Base-by-base conservation (phyloP, 1,140 invertebrate genomes). In the Drosophila fuyamai region DNA sequence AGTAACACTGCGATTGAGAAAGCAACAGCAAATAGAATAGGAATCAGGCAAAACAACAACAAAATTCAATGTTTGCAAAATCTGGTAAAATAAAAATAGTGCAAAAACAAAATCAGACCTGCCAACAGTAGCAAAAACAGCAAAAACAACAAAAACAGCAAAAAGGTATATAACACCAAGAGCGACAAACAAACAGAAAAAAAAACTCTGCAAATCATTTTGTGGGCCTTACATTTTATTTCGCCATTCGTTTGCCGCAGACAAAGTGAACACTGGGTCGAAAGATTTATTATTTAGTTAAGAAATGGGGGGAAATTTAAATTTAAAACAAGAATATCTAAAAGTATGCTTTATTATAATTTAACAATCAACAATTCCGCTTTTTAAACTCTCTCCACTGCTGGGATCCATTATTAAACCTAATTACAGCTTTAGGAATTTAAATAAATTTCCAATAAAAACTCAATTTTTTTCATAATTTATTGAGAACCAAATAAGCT, bases 1-100 rank as follows among this genome's bases (percentile, higher is more conserved):
- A 86, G 81, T 61, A 59, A 53, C 51, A 54, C 18, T 81, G 57
- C 81, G 81, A 88, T 88, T 88, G 83, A 82, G 79, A 88, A 44
- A 55, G 65, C 77, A 73, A 82, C 79, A 75, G 76, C 67, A 56
- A 76, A 65, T 76, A 66, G 46, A 66, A 76, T 76, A 66, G 54
- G 12, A 76, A 63, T 76, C 59, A 76, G 38, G 27, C 50, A 47
- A 29, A 23, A 29, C 46, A 65, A 75, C 38, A 56, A 58, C 44
- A 76, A 76, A 55, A 35, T 32, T 62, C 27, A 18, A 32, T 62
- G 60, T 12, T 59, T 29, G 62, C 44, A 51, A 14, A 77, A 73
- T 67, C 73, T 41, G 27, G 29, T 62, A 53, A 60, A 58, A 56
- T 41, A 46, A 62, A 50, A 48, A 40, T 13, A 55, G 48, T 35